phyloP scores from a whole-genome alignment of 2,113 vertebrate species.

The Jaculus jaculus region DNA sequence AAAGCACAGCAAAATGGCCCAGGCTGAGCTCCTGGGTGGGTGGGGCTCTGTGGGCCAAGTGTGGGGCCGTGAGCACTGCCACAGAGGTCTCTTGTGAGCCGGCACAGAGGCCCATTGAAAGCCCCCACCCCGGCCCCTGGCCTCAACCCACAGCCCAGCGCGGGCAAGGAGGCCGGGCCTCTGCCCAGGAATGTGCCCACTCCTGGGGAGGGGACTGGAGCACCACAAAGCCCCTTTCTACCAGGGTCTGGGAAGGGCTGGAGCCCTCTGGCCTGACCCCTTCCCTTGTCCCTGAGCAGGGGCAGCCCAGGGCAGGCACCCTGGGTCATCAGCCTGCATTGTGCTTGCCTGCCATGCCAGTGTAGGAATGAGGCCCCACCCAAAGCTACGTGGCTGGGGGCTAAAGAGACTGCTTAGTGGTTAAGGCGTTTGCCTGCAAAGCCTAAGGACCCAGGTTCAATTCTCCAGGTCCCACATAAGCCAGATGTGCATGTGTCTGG shows the following conservation, averaged over 20 bases:
- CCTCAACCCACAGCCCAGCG: slow-evolving; percentile 52
- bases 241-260: slow-evolving; percentile 59
- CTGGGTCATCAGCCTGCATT: background rate
- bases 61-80: slow-evolving; percentile 27
- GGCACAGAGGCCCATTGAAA: slow-evolving; percentile 78
- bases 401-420: too few relatives aligned
- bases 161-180: slow-evolving; percentile 57
- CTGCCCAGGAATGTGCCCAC: slow-evolving; percentile 76
- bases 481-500: too few relatives aligned
- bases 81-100: slow-evolving; percentile 77
- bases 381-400: too few relatives aligned
- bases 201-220: slow-evolving; percentile 14
- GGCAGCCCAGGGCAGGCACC: slow-evolving; percentile 8
- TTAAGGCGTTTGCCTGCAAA: too few relatives aligned
- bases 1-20: background rate
- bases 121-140: slow-evolving; percentile 66
- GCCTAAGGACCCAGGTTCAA: too few relatives aligned
- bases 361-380: background rate
- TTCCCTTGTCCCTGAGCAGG: background rate
- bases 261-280: slow-evolving; percentile 15
- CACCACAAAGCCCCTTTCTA: slow-evolving; percentile 77
- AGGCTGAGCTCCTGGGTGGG: slow-evolving; percentile 8
- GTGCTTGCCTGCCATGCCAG: rapidly evolving
- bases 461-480: too few relatives aligned
- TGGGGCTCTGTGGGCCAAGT: background rate